phyloP scores from a whole-genome alignment of 2,797 vertebrate species.

The Pempheris klunzingeri region DNA sequence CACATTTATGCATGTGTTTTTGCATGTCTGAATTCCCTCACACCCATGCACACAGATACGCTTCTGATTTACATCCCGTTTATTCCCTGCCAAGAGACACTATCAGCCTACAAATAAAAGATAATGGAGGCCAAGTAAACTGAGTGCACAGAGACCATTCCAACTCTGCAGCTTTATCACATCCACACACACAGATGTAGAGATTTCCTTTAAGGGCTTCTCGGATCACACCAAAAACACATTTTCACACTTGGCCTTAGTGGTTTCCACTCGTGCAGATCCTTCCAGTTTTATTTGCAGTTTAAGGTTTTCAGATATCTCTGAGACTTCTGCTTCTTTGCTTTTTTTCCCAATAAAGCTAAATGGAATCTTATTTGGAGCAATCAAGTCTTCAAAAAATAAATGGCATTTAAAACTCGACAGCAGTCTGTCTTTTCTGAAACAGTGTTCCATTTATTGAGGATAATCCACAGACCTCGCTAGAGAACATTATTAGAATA shows the following conservation, averaged over 20 bases:
- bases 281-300: conserved; percentile 38
- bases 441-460: conserved; percentile 10
- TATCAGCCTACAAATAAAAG: conserved; percentile 85
- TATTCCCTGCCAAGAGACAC: conserved; percentile 75
- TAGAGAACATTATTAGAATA: conserved; percentile 15
- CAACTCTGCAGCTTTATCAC: conserved; percentile 72
- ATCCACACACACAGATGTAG: conserved; percentile 67
- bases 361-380: conserved; percentile 24
- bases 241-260: conserved; percentile 24
- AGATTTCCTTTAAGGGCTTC: conserved; percentile 70
- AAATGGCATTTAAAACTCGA: conserved; percentile 36
- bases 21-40: conserved; percentile 65
- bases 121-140: conserved; percentile 85
- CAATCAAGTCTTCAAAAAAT: conserved; percentile 11
- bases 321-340: conserved; percentile 21
- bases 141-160: conserved; percentile 73
- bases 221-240: conserved; percentile 51
- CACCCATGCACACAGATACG: conserved; percentile 59
- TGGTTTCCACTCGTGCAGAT: conserved; percentile 21
- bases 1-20: conserved; percentile 52
- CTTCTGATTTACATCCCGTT: conserved; percentile 74
- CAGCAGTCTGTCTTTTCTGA: conserved; percentile 16
- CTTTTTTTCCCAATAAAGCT: neutral
- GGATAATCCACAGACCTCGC: conserved; percentile 5
- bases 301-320: conserved; percentile 41